A percentile compares a stretch with the other conserved stretches of the same genome.
These are phyloP conservation scores for Drosophila bocqueti DNA, from an alignment of 1,140 invertebrate species.

Conservation along the genomic window DNA sequence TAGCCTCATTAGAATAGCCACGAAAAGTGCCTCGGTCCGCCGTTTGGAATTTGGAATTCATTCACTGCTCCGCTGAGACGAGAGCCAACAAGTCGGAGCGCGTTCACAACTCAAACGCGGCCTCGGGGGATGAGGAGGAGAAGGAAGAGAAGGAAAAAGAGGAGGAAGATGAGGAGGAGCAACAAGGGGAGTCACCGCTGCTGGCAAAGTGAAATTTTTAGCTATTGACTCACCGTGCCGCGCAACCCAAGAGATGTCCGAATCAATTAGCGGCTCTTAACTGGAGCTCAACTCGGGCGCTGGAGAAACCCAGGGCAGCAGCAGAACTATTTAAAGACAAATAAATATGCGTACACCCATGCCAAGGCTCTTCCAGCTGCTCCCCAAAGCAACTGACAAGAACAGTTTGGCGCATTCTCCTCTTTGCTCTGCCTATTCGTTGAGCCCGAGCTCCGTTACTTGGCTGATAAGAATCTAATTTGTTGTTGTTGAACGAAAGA, in stretches of 20 bases:
- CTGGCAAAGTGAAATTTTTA: conserved; percentile 55
- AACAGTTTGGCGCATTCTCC: background rate
- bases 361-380: background rate
- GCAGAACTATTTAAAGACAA: conserved; percentile 19
- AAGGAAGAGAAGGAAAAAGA: background rate
- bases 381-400: background rate
- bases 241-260: conserved; percentile 33
- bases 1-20: conserved; percentile 51
- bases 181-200: conserved; percentile 21
- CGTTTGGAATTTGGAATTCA: conserved; percentile 18
- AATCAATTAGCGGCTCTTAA: conserved; percentile 64
- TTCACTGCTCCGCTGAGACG: conserved; percentile 11
- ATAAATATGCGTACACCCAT: conserved; percentile 1
- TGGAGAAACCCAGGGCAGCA: conserved; percentile 31
- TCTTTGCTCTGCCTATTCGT: background rate
- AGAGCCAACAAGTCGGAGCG: conserved; percentile 30
- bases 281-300: conserved; percentile 34
- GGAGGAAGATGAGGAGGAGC: background rate
- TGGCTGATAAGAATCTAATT: background rate
- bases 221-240: conserved; percentile 53
- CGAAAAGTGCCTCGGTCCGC: background rate
- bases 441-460: background rate
- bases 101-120: conserved; percentile 18
- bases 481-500: background rate
- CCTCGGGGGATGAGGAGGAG: background rate